Evolutionary conservation across 1,140 invertebrate species (phyloP).

Genomic region (Magallana angulata): DNA sequence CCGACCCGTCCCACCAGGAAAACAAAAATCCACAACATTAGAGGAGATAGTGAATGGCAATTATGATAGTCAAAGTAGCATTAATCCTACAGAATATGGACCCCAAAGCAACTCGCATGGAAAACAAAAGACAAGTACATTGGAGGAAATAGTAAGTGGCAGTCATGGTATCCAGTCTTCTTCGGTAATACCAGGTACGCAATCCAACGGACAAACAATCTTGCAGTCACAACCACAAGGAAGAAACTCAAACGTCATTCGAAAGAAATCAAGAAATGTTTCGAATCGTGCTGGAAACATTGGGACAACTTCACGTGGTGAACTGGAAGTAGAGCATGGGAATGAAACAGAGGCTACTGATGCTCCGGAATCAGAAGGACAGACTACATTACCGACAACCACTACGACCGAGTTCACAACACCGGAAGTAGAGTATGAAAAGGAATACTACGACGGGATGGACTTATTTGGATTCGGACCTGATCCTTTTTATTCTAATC

Average conservation of each 20-base stretch:
- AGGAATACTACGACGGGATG: background rate
- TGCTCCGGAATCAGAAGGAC: background rate
- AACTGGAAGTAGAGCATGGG: background rate
- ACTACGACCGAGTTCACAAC: background rate
- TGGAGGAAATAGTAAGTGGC: background rate
- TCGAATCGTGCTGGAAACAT: background rate
- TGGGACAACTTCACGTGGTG: background rate
- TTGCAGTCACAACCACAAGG: background rate
- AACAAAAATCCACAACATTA: background rate
- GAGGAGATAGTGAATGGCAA: too few relatives aligned
- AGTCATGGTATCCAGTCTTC: background rate
- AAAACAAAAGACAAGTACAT: background rate
- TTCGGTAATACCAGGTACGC: background rate
- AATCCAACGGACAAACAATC: background rate
- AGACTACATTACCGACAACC: background rate
- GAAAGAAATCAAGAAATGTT: background rate
- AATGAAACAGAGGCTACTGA: slow-evolving; percentile 10
- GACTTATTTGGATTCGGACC: background rate
- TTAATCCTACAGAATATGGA: background rate
- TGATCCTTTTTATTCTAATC: background rate
- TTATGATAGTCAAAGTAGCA: too few relatives aligned
- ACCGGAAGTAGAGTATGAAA: background rate
- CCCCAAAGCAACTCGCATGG: background rate
- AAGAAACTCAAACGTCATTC: background rate
- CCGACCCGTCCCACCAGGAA: background rate